Evolutionary conservation across 2,113 vertebrate species (phyloP), one percentile per base, ranked within the genome.

Genomic region (Scalopus aquaticus): DNA sequence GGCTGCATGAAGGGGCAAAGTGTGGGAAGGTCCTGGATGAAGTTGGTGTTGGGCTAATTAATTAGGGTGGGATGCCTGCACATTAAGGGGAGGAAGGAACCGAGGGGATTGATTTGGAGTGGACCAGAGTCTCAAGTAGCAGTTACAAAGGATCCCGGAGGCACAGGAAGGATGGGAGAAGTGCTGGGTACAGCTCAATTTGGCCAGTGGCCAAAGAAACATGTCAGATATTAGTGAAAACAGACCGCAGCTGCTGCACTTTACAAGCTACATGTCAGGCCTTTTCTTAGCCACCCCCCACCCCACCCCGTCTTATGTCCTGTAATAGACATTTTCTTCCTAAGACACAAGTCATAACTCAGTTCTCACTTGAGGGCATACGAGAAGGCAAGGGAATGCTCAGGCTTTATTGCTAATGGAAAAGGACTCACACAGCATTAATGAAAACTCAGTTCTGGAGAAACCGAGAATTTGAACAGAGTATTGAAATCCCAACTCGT

Each of bases 211-310:
- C 97, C 98, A 98, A 96, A 97, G 97, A 96, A 97, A 96, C 93
- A 97, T 98, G 98, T 99, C 98, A 98, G 98, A 98, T 98, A 98
- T 98, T 98, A 98, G 96, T 96, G 97, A 98, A 98, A 98, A 99
- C 96, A 97, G 65, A 91, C 95, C 98, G 94, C 98, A 99, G 99
- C 99, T 99, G 98, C 97, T 94, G 64, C 86, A 54, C 16, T 86
- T 88, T 94, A 92, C 89, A 94, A 98, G 96, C 93, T 95, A 81
- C 80, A 82, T 17, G 22, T 60, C 83, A 92, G 93, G 32, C 62
- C 83, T 85, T 87, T 81, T 85, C 92, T 77, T n/a, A 92, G 70
- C 22, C 64, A 95, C 90, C 96, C 65, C 69, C 56, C 74, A 39
- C 64, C 44, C 39, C 11, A 13, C 77, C 73, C 92, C 74, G 11